Percentiles rank a stretch among this genome's conserved stretches.
phyloP scores from a whole-genome alignment of 2,113 vertebrate genomes.

The Oenanthe melanoleuca region DNA sequence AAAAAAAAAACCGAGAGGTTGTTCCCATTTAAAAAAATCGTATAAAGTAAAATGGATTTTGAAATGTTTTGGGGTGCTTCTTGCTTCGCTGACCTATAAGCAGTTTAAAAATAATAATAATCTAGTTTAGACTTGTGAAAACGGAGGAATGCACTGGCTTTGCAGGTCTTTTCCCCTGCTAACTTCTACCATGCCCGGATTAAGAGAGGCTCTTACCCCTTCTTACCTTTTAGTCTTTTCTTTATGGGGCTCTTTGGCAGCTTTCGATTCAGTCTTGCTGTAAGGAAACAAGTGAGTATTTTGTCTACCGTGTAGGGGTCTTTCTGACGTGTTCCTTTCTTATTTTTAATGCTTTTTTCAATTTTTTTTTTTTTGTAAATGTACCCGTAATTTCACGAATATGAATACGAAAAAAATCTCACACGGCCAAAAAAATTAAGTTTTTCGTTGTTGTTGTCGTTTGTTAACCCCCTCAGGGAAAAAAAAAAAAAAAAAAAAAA shows the following conservation, averaged over 20 bases:
- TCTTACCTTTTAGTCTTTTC: slow-evolving; percentile 72
- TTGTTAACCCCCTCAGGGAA: not conserved
- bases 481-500: not conserved
- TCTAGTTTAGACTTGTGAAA: not conserved
- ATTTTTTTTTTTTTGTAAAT: slow-evolving; percentile 36
- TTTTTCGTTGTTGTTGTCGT: not conserved
- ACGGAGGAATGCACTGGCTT: not conserved
- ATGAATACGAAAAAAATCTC: slow-evolving; percentile 72
- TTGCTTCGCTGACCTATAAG: not conserved
- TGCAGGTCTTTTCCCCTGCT: not conserved
- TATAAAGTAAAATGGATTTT: not conserved
- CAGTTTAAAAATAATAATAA: not conserved
- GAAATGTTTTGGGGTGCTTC: not conserved
- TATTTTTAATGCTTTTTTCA: slow-evolving; percentile 32
- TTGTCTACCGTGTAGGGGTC: slow-evolving; percentile 66
- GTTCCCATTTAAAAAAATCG: rapidly evolving
- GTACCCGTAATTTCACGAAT: slow-evolving; percentile 83
- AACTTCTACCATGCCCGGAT: not conserved
- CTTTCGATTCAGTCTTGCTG: slow-evolving; percentile 69
- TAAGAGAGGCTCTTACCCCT: not conserved
- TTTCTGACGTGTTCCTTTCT: slow-evolving; percentile 67
- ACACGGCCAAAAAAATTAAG: slow-evolving; percentile 58
- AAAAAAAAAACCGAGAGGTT: not conserved
- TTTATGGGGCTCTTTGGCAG: slow-evolving; percentile 76
- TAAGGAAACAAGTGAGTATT: slow-evolving; percentile 64